Conservation (phyloP, 2,797 vertebrate species). For the Atherinosoma microstoma region DNA sequence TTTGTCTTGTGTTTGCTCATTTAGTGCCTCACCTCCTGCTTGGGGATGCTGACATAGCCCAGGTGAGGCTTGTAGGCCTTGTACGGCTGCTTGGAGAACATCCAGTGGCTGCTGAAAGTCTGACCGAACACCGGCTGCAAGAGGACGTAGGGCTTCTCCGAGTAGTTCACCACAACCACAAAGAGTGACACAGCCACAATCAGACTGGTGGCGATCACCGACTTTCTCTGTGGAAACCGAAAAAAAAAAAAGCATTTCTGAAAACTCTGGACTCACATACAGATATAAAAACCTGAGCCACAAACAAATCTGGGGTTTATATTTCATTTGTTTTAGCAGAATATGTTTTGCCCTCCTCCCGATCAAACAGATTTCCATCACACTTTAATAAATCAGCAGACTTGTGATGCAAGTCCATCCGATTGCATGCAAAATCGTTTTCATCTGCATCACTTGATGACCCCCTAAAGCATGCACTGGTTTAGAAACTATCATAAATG, state of each 20-base stretch:
- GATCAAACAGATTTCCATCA: neutral
- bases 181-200: slow-evolving; percentile 88
- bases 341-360: neutral
- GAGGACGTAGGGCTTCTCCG: slow-evolving; percentile 87
- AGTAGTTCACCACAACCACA: slow-evolving; percentile 88
- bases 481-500: neutral
- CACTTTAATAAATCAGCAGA: neutral
- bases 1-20: neutral
- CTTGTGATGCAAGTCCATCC: too few relatives aligned
- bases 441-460: neutral
- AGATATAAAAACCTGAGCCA: neutral
- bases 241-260: slow-evolving; percentile 14
- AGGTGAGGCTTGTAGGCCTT: slow-evolving; percentile 87
- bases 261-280: neutral
- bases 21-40: slow-evolving; percentile 89
- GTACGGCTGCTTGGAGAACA: slow-evolving; percentile 85
- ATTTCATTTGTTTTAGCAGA: neutral
- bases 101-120: slow-evolving; percentile 85
- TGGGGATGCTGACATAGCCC: slow-evolving; percentile 92
- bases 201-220: slow-evolving; percentile 88
- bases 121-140: slow-evolving; percentile 90
- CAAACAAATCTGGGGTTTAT: neutral
- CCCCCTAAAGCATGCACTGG: neutral
- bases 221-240: slow-evolving; percentile 87
- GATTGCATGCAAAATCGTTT: neutral